phyloP scores from a whole-genome alignment of 2,797 vertebrate species.

The Rachycentron canadum region DNA sequence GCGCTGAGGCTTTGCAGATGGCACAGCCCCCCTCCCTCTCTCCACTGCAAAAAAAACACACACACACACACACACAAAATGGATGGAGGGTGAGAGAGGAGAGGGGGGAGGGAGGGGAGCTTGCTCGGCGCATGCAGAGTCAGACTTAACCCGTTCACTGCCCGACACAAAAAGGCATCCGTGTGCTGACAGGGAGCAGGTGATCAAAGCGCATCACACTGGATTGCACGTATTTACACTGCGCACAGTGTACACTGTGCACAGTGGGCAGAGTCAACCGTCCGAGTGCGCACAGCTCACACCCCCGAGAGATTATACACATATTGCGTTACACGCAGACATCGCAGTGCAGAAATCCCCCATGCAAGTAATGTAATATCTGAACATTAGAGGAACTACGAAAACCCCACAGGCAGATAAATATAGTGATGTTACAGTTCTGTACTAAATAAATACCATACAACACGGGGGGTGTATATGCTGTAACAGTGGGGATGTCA shows the following conservation, averaged over 20 bases:
- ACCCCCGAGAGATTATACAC: background rate
- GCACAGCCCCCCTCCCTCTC: slow-evolving; percentile 48
- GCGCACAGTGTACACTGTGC: too few species aligned
- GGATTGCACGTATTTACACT: too few species aligned
- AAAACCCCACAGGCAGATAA: background rate
- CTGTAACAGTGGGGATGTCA: slow-evolving; percentile 13
- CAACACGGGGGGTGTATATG: background rate
- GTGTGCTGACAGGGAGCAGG: slow-evolving; percentile 30
- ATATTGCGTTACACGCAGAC: background rate
- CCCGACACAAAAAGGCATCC: slow-evolving; percentile 33
- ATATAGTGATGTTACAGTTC: background rate
- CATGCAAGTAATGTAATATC: background rate
- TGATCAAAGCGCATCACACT: slow-evolving; percentile 16
- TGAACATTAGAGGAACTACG: background rate
- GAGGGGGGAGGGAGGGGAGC: slow-evolving; percentile 44
- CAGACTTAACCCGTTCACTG: slow-evolving; percentile 84
- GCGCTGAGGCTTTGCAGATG: slow-evolving; percentile 64
- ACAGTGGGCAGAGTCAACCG: too few species aligned
- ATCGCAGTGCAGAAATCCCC: background rate
- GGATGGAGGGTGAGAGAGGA: slow-evolving; percentile 50
- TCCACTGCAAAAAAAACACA: slow-evolving; percentile 10
- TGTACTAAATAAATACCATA: background rate
- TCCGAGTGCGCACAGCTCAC: too few species aligned
- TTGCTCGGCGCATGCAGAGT: slow-evolving; percentile 79
- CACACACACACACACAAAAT: slow-evolving; percentile 56